phyloP scores from a whole-genome alignment of 1,140 invertebrate species.

The Dendrolimus punctatus region DNA sequence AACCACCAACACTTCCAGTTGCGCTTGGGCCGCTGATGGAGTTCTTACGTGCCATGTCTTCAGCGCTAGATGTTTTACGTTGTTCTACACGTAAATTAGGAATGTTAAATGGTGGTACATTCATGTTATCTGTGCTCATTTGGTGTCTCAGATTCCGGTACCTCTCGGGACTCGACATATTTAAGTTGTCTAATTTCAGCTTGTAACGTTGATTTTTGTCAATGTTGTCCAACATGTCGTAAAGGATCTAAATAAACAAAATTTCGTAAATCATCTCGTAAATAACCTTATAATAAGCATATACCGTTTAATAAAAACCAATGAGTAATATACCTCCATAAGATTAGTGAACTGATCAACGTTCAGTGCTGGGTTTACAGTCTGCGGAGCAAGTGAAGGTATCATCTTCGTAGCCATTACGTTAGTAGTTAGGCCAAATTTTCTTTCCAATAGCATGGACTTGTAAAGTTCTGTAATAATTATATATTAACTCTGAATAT shows the following conservation, averaged over 20 bases:
- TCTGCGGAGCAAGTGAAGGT: constrained; percentile 92
- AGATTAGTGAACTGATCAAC: constrained; percentile 91
- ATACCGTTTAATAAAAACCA: not conserved
- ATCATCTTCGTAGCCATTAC: constrained; percentile 95
- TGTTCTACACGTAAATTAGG: constrained; percentile 88
- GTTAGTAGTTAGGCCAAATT: constrained; percentile 92
- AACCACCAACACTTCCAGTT: constrained; percentile 28
- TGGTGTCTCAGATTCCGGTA: constrained; percentile 84
- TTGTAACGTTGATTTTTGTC: constrained; percentile 91
- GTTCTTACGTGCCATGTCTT: constrained; percentile 90
- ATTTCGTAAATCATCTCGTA: not conserved
- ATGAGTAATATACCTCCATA: constrained; percentile 82
- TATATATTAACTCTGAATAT: constrained; percentile 8
- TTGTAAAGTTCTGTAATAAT: constrained; percentile 89
- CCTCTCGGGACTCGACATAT: constrained; percentile 83
- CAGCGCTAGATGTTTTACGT: constrained; percentile 89
- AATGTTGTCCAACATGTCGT: constrained; percentile 94
- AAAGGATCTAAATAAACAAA: constrained; percentile 75
- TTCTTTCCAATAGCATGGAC: constrained; percentile 92
- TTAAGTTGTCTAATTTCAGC: constrained; percentile 85
- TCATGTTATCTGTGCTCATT: constrained; percentile 90
- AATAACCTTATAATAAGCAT: not conserved
- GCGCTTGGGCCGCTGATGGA: constrained; percentile 71
- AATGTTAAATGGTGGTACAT: constrained; percentile 87
- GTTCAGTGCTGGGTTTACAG: constrained; percentile 91